Base-by-base conservation (phyloP, 2,888 invertebrate genomes). In the Amiota minor region DNA sequence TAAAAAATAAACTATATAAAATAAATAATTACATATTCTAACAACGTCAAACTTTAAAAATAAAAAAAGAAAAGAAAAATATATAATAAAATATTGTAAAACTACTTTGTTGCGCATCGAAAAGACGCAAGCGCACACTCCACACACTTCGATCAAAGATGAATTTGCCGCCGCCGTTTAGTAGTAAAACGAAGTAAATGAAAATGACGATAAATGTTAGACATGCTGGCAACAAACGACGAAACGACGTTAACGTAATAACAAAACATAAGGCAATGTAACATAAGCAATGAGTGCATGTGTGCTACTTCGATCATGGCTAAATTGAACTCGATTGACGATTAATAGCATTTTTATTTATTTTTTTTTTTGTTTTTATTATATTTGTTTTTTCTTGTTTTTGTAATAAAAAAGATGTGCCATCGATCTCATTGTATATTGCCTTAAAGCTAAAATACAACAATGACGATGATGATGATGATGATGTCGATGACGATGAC, bases 11-110 rank as follows among this genome's bases (percentile, higher is more conserved):
- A 35, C 35, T 23, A 46, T 47, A 16, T 10, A 20, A 65, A 55
- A 67, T 56, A 46, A 65, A 62, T 71, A 68, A 72, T 76, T 74
- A 74, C 55, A 72, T 64, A 76, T 74, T 74, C 74, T 68, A 45
- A 69, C 45, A 62, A 68, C 72, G 71, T 70, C 18, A 50, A 71
- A 35, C 35, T 35, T 2, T 2, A 23, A 23, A 23, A 3, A 23
- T 1, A 23, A 23, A 23, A 6, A 35, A 35, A 35, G 6, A 35
- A 35, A 0, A 35, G 6, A 35, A 35, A 35, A 35, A 35, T 35
- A 35, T 6, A 35, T 35, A 23, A 35, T 35, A 35, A 35, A 35
- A 35, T 35, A 35, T 35, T 35, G 35, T 35, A 35, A 35, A 35
- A 35, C 35, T 35, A 6, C 35, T 2, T 6, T 35, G 35, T 35